Conservation (phyloP, 1,140 invertebrate species). For the Formica exsecta region DNA sequence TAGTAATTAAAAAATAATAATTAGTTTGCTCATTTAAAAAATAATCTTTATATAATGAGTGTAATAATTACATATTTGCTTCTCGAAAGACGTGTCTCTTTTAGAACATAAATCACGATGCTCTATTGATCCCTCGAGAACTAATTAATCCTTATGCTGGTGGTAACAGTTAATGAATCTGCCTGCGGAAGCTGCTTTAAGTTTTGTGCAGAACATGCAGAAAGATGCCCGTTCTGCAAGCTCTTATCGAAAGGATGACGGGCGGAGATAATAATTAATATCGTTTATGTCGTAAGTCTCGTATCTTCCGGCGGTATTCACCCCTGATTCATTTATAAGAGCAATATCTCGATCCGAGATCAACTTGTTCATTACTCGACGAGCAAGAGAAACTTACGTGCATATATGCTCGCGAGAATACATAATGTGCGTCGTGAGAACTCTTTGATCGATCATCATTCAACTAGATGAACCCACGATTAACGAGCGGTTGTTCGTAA, state of each 20-base stretch:
- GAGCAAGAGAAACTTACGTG: slow-evolving; percentile 1
- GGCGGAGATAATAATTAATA: slow-evolving; percentile 57
- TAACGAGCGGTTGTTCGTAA: slow-evolving; percentile 33
- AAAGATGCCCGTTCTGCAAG: slow-evolving; percentile 5
- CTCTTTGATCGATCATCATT: slow-evolving; percentile 41
- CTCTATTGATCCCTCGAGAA: slow-evolving; percentile 39
- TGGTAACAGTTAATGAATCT: slow-evolving; percentile 60
- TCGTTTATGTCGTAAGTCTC: slow-evolving; percentile 49
- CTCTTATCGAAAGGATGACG: slow-evolving; percentile 16
- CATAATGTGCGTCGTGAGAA: slow-evolving; percentile 34
- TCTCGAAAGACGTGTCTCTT: not conserved
- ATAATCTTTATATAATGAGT: not conserved
- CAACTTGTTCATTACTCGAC: slow-evolving; percentile 66
- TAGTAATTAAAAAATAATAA: slow-evolving; percentile 2
- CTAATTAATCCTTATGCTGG: slow-evolving; percentile 48
- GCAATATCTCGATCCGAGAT: slow-evolving; percentile 66
- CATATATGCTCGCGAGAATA: not conserved
- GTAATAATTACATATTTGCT: slow-evolving; percentile 4
- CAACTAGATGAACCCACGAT: slow-evolving; percentile 35
- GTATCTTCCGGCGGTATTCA: slow-evolving; percentile 57
- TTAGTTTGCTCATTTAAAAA: slow-evolving; percentile 6
- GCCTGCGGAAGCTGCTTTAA: slow-evolving; percentile 28
- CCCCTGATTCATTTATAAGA: slow-evolving; percentile 66
- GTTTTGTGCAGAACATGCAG: slow-evolving; percentile 49
- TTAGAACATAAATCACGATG: slow-evolving; percentile 34